Percentiles rank a stretch among this genome's conserved stretches.
Conservation (phyloP, 2,113 vertebrate genomes). For the Calonectris borealis region DNA sequence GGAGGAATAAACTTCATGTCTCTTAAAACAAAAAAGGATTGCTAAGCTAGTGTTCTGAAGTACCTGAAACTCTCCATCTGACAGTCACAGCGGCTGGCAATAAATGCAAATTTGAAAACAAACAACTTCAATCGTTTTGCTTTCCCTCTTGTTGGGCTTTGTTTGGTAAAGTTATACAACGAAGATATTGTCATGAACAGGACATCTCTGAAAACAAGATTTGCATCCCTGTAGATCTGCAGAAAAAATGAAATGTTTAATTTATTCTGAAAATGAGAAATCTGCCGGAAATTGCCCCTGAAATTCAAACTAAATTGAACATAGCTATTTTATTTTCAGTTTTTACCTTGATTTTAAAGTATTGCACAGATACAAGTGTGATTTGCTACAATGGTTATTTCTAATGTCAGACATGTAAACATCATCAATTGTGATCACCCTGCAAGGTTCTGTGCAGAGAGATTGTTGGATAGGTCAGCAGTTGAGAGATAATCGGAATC, state of each 20-base stretch:
- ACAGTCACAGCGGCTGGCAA: constrained; percentile 6
- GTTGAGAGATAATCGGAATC: constrained; percentile 10
- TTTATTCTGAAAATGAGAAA: neutral
- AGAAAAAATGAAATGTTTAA: constrained; percentile 17
- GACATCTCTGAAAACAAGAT: neutral
- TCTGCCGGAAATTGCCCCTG: neutral
- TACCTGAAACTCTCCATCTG: neutral
- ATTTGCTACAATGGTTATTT: constrained; percentile 28
- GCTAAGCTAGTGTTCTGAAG: neutral
- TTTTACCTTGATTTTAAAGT: constrained; percentile 28
- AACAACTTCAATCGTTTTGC: neutral
- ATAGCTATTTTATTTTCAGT: neutral
- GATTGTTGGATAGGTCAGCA: neutral
- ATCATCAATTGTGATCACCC: neutral
- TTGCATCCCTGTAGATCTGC: neutral
- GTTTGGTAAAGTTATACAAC: neutral
- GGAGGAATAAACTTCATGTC: neutral
- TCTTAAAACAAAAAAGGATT: neutral
- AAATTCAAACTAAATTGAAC: neutral
- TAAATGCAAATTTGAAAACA: constrained; percentile 49
- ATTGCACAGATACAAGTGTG: neutral
- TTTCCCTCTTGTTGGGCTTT: neutral
- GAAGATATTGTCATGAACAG: neutral
- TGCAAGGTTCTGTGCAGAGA: neutral
- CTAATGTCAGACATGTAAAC: neutral